phyloP scores from a whole-genome alignment of 2,113 vertebrate genomes.

The Actenoides hombroni region DNA sequence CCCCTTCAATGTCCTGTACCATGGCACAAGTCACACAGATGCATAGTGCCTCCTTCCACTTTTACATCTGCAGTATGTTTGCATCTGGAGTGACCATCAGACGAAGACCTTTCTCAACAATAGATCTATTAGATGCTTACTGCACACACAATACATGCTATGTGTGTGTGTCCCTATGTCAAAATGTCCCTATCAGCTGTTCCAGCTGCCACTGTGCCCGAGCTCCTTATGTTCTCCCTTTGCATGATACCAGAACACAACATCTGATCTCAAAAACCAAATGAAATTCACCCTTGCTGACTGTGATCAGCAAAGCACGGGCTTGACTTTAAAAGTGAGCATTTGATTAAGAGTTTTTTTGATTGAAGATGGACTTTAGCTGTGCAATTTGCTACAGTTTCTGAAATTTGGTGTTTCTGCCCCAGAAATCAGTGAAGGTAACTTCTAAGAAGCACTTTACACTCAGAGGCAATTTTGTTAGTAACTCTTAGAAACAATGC shows the following conservation, averaged over 20 bases:
- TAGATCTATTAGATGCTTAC: accelerated
- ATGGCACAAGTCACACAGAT: neutral
- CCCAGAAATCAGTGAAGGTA: neutral
- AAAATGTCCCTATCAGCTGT: neutral
- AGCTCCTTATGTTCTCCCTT: neutral
- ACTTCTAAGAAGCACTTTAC: neutral
- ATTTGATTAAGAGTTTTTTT: neutral
- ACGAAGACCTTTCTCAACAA: neutral
- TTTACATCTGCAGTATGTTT: neutral
- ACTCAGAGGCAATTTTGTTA: neutral
- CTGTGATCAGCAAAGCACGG: neutral
- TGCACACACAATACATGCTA: accelerated
- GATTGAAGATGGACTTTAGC: neutral
- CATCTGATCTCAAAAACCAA: neutral
- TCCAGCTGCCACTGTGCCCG: neutral
- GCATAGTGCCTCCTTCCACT: neutral
- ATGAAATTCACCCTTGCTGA: neutral
- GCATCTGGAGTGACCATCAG: neutral
- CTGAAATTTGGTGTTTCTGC: neutral
- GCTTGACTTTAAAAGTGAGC: neutral
- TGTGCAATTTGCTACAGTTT: neutral
- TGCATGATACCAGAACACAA: neutral
- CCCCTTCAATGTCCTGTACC: accelerated
- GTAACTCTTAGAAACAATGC: neutral
- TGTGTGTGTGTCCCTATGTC: accelerated